Evolutionary conservation across 1,140 invertebrate species (phyloP), one percentile per base, ranked within the genome.

Genomic region (Bombus confusus): DNA sequence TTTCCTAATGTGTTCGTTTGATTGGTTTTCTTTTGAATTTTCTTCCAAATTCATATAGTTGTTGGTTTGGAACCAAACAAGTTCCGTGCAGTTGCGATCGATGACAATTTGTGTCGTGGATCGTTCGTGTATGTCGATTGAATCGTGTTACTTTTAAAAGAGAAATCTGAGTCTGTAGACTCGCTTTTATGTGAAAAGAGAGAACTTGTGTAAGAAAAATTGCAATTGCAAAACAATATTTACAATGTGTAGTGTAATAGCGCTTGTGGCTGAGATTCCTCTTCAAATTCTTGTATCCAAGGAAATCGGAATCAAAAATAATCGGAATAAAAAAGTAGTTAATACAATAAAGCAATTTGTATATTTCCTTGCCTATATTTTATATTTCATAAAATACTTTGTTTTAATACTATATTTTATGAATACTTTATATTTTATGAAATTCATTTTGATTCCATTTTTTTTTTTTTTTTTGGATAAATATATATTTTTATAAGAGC

Each of bases 381-480:
- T 43, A 22, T 25, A 41, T n/a, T 13, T 71, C 18, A 3, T 6
- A 8, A 52, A 52, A 52, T 52, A 22, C 1, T 22, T 52, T 52
- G 0, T 52, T 22, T 52, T 22, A 10, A 52, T 52, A 22, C 18
- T 8, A 22, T 10, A 18, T 18, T 18, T 47, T 1, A 0, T 18
- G 47, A 47, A 18, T 47, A 8, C 47, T 6, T 8, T 52, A 52
- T 52, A 2, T 52, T 76, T 34, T 6, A 31, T 52, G 37, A 13
- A n/a, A 22, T 43, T 52, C 25, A 0, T 15, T 18, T 3, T 4
- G 31, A 28, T 25, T 28, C 66, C 28, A 69, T 81, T 75, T 47
- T n/a, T n/a, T n/a, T n/a, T n/a, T n/a, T n/a, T n/a, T n/a, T n/a
- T 81, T 59, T 81, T 34, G 59, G 78, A 85, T 22, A 39, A 22